Percentiles rank a stretch among this genome's conserved stretches.
Conservation (phyloP, 2,797 vertebrate species). For the Zonotrichia albicollis region DNA sequence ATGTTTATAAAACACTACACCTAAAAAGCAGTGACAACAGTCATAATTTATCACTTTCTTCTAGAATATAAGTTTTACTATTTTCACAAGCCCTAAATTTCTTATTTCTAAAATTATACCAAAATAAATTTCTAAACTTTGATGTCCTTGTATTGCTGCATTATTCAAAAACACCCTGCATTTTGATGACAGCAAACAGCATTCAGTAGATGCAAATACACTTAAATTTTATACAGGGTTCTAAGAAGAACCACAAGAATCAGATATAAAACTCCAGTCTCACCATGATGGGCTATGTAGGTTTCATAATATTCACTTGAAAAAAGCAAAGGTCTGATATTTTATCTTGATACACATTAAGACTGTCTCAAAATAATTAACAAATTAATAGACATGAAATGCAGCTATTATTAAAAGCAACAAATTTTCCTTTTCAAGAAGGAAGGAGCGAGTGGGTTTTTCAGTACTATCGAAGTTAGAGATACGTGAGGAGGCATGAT, state of each 20-base stretch:
- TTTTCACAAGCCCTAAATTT: background rate
- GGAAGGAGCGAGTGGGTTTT: background rate
- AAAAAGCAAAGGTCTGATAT: background rate
- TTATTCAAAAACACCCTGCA: background rate
- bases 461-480: background rate
- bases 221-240: background rate
- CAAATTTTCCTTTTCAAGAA: background rate
- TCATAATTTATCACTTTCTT: background rate
- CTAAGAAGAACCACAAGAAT: background rate
- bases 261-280: background rate
- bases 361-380: background rate
- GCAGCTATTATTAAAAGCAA: background rate
- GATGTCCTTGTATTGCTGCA: rapidly evolving
- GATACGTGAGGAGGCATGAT: rapidly evolving
- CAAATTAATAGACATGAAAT: background rate
- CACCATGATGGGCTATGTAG: background rate
- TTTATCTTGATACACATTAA: background rate
- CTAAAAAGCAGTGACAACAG: rapidly evolving
- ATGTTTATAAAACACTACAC: background rate
- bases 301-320: background rate
- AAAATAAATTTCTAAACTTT: background rate
- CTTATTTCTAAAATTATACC: background rate
- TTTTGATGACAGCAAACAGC: background rate
- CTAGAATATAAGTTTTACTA: background rate
- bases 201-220: background rate